Base-by-base conservation (phyloP, 2,888 invertebrate species). In the Prionchulus punctatus region DNA sequence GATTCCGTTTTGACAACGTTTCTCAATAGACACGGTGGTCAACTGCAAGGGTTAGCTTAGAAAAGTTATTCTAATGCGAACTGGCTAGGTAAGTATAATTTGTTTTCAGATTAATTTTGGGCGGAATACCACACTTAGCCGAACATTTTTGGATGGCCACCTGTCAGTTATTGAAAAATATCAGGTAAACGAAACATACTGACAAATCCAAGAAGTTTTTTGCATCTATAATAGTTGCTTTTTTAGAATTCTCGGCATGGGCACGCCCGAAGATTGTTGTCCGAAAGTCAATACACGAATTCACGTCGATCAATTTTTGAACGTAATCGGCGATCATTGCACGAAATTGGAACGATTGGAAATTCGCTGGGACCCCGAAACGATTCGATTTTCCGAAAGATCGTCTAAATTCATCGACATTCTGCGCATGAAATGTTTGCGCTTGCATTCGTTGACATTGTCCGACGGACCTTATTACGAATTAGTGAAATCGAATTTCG, bases 381-480 rank as follows among this genome's bases (percentile, higher is more conserved):
- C 96, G 69, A 79, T 99, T 42, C 80, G 98, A 54, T 98, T 94
- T 76, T 96, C 94, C 43, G 98, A 99, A 74, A 98, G 99, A 75
- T 94, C 94, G 70, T 94, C 94, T 74, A 99, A 99, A 73, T 96
- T 96, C 47, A 94, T 98, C 63, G 98, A 99, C 73, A 85, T 92
- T 51, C 78, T 99, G 60, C 82, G 98, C 49, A 87, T 98, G 47
- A 89, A 89, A 69, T 96, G 96, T 67, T 79, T 91, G 1, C 86
- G 90, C 71, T 77, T 99, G 53, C 83, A 84, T 63, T 91, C 92
- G 66, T 80, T 98, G 61, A 89, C 90, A 21, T 79, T 99, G 47
- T 91, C 92, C 70, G 98, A 99, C 72, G 98, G 98, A 1, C 85
- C 96, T 58, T 99, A 99, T 75, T 99, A 94, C 72, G 98, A 98